A percentile compares a stretch with the other conserved stretches of the same genome.
Conservation (phyloP, 2,797 vertebrate species). For the Bradypodion ventrale region DNA sequence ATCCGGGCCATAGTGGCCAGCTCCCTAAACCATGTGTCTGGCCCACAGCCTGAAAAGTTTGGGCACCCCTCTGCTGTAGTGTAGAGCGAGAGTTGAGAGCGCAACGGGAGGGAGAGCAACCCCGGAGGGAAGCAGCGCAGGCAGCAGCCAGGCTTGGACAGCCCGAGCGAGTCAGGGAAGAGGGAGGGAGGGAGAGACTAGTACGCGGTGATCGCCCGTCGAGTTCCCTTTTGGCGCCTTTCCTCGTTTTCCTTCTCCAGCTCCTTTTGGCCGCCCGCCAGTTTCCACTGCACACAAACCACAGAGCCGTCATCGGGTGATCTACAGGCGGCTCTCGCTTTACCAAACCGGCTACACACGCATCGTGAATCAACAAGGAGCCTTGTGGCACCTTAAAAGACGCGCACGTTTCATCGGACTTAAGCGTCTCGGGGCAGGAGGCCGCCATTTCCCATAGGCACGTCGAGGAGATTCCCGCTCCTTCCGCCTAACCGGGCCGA, state of each 20-base stretch:
- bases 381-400: no score
- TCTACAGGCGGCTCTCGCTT: constrained; percentile 48
- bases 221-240: constrained; percentile 73
- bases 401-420: no score
- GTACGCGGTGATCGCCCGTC: constrained; percentile 44
- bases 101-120: not conserved
- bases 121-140: fast-evolving
- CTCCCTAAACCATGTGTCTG: no score
- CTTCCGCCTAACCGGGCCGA: no score
- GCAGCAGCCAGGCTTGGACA: constrained; percentile 19
- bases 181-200: constrained; percentile 11
- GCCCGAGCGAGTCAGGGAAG: constrained; percentile 52
- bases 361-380: not conserved
- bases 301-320: constrained; percentile 55
- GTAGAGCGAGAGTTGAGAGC: not conserved
- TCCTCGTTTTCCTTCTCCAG: constrained; percentile 73
- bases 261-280: constrained; percentile 80
- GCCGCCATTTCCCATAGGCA: no score
- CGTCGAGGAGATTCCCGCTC: no score
- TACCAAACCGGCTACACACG: not conserved
- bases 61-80: no score
- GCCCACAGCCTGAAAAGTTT: no score
- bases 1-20: no score
- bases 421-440: no score
- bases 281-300: constrained; percentile 76